Evolutionary conservation across 2,113 vertebrate genomes (phyloP).

Genomic region (Lathamus discolor): DNA sequence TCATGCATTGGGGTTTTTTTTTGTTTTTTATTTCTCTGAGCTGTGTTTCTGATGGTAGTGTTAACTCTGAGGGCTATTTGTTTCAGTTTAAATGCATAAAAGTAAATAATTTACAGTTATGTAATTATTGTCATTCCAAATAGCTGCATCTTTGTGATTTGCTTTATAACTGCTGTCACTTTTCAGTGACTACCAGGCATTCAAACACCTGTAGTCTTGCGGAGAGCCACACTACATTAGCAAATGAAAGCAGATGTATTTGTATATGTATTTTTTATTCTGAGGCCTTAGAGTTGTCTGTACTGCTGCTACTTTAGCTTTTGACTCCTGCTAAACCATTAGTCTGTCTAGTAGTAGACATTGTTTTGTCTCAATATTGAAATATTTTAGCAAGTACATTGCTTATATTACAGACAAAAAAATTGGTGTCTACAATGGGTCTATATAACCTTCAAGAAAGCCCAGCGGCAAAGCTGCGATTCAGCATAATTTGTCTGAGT

Average conservation of each 20-base stretch:
- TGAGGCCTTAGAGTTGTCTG: background rate
- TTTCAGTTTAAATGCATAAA: constrained; percentile 23
- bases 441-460: background rate
- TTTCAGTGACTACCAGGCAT: constrained; percentile 24
- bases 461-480: background rate
- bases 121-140: constrained; percentile 35
- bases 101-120: constrained; percentile 53
- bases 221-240: constrained; percentile 24
- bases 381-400: background rate
- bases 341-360: background rate
- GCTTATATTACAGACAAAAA: background rate
- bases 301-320: background rate
- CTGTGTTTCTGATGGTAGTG: background rate
- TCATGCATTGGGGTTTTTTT: background rate
- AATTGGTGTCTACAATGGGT: background rate
- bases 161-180: constrained; percentile 12
- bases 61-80: background rate
- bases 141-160: constrained; percentile 5
- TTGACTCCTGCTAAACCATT: background rate
- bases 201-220: background rate
- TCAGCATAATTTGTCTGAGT: background rate
- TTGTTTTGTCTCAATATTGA: background rate
- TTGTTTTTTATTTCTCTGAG: background rate
- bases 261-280: background rate
- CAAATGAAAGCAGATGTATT: constrained; percentile 46